These are phyloP conservation scores for Lasioglossum figueresi DNA, from an alignment of 2,888 invertebrate genomes.

Conservation along the genomic window DNA sequence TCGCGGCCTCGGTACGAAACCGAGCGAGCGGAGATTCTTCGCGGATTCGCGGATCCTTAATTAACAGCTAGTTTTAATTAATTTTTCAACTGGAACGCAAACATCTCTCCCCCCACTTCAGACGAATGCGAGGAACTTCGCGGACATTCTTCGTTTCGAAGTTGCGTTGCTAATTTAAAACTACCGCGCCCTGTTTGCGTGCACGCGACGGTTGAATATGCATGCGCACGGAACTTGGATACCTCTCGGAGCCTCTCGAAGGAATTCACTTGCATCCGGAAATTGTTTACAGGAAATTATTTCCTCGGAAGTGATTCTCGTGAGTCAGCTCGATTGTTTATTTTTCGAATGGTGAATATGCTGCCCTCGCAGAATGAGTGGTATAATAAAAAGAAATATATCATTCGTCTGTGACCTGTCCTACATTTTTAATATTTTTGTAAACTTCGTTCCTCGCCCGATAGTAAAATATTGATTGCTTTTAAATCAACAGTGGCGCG, in stretches of 20 bases:
- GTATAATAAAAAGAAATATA: too few relatives aligned
- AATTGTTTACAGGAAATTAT: not conserved
- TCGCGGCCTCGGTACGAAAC: not conserved
- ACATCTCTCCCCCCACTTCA: not conserved
- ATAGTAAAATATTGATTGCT: not conserved
- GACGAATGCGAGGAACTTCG: not conserved
- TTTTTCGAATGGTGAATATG: not conserved
- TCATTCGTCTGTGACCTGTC: too few relatives aligned
- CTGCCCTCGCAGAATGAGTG: too few relatives aligned
- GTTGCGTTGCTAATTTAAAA: not conserved
- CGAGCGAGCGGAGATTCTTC: not conserved
- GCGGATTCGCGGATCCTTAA: conserved; percentile 2
- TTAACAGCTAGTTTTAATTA: conserved; percentile 29
- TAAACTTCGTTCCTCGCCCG: not conserved
- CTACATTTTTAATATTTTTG: not conserved
- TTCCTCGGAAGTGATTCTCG: not conserved
- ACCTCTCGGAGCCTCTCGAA: not conserved
- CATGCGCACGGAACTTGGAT: not conserved
- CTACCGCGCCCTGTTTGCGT: not conserved
- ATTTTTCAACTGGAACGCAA: conserved; percentile 17
- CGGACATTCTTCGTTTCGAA: conserved; percentile 6
- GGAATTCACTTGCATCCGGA: not conserved
- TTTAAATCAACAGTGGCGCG: too few relatives aligned
- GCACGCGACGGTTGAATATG: not conserved
- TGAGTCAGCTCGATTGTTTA: not conserved